phyloP scores from a whole-genome alignment of 2,797 vertebrate species.

The Mus minutoides region DNA sequence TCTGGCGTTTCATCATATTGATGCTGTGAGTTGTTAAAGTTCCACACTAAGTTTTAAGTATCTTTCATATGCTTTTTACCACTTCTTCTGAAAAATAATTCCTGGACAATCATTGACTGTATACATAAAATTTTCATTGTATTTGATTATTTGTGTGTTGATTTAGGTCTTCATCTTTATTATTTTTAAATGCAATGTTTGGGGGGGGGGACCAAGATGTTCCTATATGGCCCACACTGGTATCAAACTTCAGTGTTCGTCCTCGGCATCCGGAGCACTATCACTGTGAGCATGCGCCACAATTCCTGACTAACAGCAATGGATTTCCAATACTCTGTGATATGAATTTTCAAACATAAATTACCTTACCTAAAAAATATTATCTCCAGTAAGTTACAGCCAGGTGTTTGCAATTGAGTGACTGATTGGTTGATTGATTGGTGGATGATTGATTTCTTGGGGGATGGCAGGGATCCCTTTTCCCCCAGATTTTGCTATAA shows the following conservation, averaged over 20 bases:
- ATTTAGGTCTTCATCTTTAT: conserved; percentile 9
- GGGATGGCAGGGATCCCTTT: background rate
- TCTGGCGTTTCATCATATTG: background rate
- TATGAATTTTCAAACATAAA: conserved; percentile 5
- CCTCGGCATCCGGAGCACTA: background rate
- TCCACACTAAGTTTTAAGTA: conserved; percentile 14
- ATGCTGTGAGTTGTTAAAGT: conserved; percentile 14
- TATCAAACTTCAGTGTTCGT: background rate
- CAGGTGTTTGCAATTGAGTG: conserved; percentile 37
- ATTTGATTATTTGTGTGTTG: background rate
- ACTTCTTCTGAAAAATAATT: background rate
- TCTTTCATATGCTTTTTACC: conserved; percentile 32
- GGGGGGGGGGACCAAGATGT: background rate
- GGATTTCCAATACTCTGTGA: conserved; percentile 37
- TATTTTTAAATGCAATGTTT: background rate
- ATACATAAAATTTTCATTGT: background rate
- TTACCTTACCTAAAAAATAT: conserved; percentile 53
- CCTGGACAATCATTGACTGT: background rate
- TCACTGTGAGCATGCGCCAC: background rate
- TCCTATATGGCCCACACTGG: background rate
- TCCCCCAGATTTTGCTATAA: background rate
- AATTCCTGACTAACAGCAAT: background rate
- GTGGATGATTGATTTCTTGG: conserved; percentile 18
- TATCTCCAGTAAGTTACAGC: conserved; percentile 26
- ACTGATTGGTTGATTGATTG: background rate